Percentiles rank a stretch among this genome's conserved stretches.
Conservation (phyloP, 2,888 invertebrate species). For the Morpho deidamia region DNA sequence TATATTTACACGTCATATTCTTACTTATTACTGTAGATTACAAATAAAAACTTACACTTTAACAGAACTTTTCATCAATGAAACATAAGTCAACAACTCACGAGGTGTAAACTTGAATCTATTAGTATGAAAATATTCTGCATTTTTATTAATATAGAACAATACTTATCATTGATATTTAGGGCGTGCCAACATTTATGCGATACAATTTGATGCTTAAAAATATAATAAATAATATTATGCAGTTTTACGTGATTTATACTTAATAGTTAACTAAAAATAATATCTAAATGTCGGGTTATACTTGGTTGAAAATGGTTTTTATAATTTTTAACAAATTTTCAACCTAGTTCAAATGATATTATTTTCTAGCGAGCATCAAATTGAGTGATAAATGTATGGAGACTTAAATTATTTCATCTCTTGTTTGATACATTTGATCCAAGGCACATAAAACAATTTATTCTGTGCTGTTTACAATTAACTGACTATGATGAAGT, state of each 20-base stretch:
- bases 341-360: too few relatives aligned
- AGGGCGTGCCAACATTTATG: slow-evolving; percentile 1
- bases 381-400: slow-evolving; percentile 1
- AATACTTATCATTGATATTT: slow-evolving; percentile 2
- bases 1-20: slow-evolving; percentile 76
- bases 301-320: too few relatives aligned
- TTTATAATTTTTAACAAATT: too few relatives aligned
- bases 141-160: slow-evolving; percentile 40
- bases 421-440: too few relatives aligned
- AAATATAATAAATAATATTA: too few relatives aligned
- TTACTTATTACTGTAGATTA: slow-evolving; percentile 64
- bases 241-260: too few relatives aligned
- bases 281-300: too few relatives aligned
- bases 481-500: slow-evolving; percentile 22
- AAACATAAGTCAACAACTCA: background rate
- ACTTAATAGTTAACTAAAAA: too few relatives aligned
- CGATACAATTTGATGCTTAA: background rate
- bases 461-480: background rate
- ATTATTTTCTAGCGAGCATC: background rate
- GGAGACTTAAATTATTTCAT: background rate
- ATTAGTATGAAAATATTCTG: slow-evolving; percentile 55
- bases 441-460: too few relatives aligned
- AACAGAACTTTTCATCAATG: slow-evolving; percentile 29
- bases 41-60: slow-evolving; percentile 61
- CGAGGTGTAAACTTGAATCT: background rate